These are phyloP conservation scores for Druceiella hillmani DNA, from an alignment of 2,888 invertebrate genomes.

Conservation along the genomic window DNA sequence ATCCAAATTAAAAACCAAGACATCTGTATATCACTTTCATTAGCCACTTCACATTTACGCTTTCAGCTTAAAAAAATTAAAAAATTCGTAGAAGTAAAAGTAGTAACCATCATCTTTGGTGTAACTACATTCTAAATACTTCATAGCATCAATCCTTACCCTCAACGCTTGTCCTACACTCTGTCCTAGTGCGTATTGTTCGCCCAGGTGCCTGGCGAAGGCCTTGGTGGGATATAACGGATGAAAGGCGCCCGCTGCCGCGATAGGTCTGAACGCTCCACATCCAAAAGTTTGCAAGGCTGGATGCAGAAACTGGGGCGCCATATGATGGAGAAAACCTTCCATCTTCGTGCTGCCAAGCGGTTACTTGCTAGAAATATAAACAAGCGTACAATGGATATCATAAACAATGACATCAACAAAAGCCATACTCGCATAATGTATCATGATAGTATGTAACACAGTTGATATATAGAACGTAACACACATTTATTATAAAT, in stretches of 20 bases:
- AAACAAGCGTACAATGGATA: no score
- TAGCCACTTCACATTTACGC: no score
- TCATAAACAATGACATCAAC: no score
- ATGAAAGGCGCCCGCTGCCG: conserved; percentile 43
- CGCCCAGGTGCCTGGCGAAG: conserved; percentile 46
- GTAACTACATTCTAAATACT: neutral
- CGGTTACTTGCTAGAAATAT: no score
- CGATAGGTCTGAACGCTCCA: conserved; percentile 46
- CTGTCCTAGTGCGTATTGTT: conserved; percentile 47
- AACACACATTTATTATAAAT: no score
- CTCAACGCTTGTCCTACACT: conserved; percentile 46
- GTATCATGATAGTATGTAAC: no score
- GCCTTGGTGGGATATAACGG: conserved; percentile 49
- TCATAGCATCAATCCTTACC: conserved; percentile 29
- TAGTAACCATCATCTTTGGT: conserved; percentile 2
- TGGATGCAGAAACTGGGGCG: conserved; percentile 49
- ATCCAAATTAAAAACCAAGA: no score
- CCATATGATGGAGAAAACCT: conserved; percentile 50
- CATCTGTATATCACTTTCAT: no score
- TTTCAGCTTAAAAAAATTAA: no score
- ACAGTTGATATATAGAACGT: no score
- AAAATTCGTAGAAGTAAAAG: no score
- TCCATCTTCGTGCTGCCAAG: conserved; percentile 38
- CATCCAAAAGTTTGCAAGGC: conserved; percentile 50
- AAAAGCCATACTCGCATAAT: no score